Conservation (phyloP, 2,113 vertebrate species). For the Nibea coibor region DNA sequence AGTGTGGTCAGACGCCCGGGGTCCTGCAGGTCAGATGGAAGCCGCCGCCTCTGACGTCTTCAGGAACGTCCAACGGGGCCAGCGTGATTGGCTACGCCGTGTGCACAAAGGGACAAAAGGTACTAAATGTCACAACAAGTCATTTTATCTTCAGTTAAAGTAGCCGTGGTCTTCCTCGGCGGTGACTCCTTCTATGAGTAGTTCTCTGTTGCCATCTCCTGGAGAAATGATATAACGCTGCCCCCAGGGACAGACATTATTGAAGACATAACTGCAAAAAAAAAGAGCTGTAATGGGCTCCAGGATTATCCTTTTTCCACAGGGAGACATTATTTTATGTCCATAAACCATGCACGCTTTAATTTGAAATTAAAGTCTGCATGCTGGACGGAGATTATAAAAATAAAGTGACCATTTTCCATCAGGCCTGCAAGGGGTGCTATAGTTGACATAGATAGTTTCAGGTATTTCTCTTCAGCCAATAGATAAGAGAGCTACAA, state of each 20-base stretch:
- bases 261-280: background rate
- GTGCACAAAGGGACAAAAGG: conserved; percentile 95
- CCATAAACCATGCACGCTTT: background rate
- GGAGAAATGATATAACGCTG: conserved; percentile 53
- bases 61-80: conserved; percentile 95
- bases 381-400: background rate
- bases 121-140: conserved; percentile 68
- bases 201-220: conserved; percentile 77
- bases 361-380: background rate
- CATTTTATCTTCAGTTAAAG: background rate
- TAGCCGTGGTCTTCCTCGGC: background rate
- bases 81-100: conserved; percentile 93
- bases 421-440: background rate
- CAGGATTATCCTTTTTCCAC: background rate
- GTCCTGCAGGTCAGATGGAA: conserved; percentile 93
- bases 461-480: background rate
- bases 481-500: background rate
- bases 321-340: background rate
- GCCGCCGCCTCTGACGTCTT: conserved; percentile 87
- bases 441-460: background rate
- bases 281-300: background rate
- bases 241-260: conserved; percentile 28
- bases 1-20: conserved; percentile 86
- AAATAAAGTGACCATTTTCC: background rate
- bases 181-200: conserved; percentile 9